Percentiles rank a stretch among this genome's conserved stretches.
phyloP scores from a whole-genome alignment of 64 coral and sea anemone genomes.

The Exaiptasia diaphana region DNA sequence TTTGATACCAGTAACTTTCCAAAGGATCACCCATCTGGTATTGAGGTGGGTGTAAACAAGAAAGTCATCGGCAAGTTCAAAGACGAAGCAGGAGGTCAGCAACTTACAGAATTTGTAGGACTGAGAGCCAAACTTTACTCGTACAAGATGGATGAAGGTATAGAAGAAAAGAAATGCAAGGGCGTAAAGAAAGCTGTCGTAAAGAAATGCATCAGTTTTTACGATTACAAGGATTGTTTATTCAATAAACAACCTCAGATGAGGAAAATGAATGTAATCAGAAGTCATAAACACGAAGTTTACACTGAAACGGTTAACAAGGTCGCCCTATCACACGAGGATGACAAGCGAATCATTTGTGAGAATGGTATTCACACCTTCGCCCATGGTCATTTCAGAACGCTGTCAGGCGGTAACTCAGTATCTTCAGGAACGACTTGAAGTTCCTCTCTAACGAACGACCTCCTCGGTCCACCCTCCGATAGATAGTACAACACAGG shows the following conservation, averaged over 20 bases:
- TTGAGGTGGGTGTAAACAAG: background rate
- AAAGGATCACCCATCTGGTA: background rate
- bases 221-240: slow-evolving; percentile 17
- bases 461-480: slow-evolving; percentile 10
- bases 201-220: slow-evolving; percentile 3
- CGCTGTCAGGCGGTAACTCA: background rate
- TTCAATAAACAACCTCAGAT: background rate
- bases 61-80: slow-evolving; percentile 23
- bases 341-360: background rate
- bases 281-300: slow-evolving; percentile 8
- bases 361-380: background rate
- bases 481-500: slow-evolving; percentile 46
- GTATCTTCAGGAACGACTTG: slow-evolving; percentile 30
- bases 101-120: slow-evolving; percentile 19
- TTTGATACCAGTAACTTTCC: slow-evolving; percentile 17
- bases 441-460: slow-evolving; percentile 16
- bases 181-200: slow-evolving; percentile 11
- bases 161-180: slow-evolving; percentile 3
- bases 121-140: slow-evolving; percentile 12
- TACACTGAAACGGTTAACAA: slow-evolving; percentile 20
- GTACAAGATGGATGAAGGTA: background rate
- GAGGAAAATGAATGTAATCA: slow-evolving; percentile 23
- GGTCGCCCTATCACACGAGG: background rate
- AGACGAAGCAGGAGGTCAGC: slow-evolving; percentile 19
- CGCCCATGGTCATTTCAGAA: background rate